Percentiles rank a stretch among this genome's conserved stretches.
These are phyloP conservation scores for Eleginops maclovinus DNA, from an alignment of 2,113 vertebrate genomes.

Conservation along the genomic window DNA sequence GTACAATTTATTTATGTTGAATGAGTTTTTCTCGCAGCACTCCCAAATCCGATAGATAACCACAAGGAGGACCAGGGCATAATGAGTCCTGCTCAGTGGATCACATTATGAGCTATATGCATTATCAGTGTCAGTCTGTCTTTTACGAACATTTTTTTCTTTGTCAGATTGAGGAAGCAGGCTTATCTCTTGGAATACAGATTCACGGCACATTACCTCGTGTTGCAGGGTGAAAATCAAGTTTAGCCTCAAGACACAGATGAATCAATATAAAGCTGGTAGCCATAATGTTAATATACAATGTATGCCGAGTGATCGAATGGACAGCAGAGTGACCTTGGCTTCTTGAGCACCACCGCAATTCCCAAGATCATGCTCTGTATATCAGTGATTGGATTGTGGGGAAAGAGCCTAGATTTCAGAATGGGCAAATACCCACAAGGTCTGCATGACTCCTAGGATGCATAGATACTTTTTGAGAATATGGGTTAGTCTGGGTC, in stretches of 20 bases:
- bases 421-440: conserved; percentile 17
- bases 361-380: conserved; percentile 28
- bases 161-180: conserved; percentile 27
- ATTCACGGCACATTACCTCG: conserved; percentile 36
- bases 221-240: conserved; percentile 48
- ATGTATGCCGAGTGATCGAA: conserved; percentile 13
- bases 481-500: conserved; percentile 60
- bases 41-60: neutral
- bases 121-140: conserved; percentile 9
- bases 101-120: conserved; percentile 22
- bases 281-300: conserved; percentile 46
- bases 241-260: conserved; percentile 39
- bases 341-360: conserved; percentile 34
- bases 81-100: neutral
- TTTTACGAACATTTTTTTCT: conserved; percentile 9
- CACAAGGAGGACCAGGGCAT: neutral
- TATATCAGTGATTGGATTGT: conserved; percentile 12
- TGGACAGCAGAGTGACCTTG: conserved; percentile 40
- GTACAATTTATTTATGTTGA: neutral
- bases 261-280: conserved; percentile 54
- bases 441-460: conserved; percentile 29
- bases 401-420: neutral
- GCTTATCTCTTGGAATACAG: conserved; percentile 37
- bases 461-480: conserved; percentile 10
- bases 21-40: neutral